Evolutionary conservation across 2,113 vertebrate species (phyloP).

Genomic region (Chiloscyllium plagiosum): DNA sequence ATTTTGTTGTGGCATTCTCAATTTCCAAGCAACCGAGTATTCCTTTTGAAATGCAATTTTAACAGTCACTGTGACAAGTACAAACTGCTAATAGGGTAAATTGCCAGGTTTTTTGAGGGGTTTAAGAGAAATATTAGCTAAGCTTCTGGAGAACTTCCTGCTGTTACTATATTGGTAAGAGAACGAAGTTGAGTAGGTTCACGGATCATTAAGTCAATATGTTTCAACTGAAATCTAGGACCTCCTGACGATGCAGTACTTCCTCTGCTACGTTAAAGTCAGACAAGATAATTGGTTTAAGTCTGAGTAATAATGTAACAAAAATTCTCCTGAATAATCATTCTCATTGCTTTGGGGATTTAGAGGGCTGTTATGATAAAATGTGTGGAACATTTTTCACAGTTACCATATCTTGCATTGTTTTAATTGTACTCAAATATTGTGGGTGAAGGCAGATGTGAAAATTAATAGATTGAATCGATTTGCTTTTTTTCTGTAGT

Average conservation of each 20-base stretch:
- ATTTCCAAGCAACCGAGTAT: background rate
- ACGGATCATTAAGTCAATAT: background rate
- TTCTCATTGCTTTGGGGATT: background rate
- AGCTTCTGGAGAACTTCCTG: background rate
- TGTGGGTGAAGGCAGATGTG: background rate
- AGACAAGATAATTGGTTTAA: background rate
- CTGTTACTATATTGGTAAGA: background rate
- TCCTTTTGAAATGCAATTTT: background rate
- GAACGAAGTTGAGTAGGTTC: background rate
- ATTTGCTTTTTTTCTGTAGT: constrained; percentile 8
- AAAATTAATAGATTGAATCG: background rate
- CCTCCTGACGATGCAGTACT: background rate
- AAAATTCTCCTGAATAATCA: background rate
- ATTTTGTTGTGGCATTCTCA: background rate
- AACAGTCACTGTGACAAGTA: background rate
- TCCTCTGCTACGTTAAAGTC: background rate
- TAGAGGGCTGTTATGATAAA: background rate
- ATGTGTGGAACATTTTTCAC: background rate
- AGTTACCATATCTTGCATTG: background rate
- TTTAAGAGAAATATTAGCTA: background rate
- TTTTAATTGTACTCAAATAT: background rate
- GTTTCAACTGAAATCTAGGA: background rate
- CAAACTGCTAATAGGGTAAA: background rate
- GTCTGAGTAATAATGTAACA: background rate
- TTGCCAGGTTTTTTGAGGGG: background rate